These are phyloP conservation scores for Sarcophaga subvicina DNA, from an alignment of 2,888 invertebrate genomes.

Conservation along the genomic window DNA sequence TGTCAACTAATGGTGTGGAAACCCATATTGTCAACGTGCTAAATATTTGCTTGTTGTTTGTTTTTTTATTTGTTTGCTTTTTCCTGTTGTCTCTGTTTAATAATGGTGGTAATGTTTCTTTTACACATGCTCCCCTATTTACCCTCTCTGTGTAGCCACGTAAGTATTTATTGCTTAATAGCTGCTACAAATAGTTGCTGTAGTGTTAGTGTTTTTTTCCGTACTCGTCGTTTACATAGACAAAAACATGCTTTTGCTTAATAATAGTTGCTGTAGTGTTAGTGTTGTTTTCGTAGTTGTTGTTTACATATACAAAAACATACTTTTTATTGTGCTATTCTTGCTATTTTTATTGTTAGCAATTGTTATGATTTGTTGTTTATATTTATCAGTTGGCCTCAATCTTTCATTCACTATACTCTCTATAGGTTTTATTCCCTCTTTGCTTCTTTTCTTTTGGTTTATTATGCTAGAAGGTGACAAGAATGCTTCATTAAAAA, in stretches of 20 bases:
- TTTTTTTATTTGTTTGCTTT: not conserved
- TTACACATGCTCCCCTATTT: too few species aligned
- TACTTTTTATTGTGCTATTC: not conserved
- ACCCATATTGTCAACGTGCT: slow-evolving; percentile 56
- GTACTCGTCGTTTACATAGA: too few species aligned
- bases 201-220: too few species aligned
- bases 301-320: not conserved
- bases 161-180: too few species aligned
- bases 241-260: too few species aligned
- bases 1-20: slow-evolving; percentile 58
- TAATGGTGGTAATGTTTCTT: too few species aligned
- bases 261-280: too few species aligned
- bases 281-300: too few species aligned
- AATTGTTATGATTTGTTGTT: not conserved
- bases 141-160: too few species aligned
- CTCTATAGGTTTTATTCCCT: not conserved
- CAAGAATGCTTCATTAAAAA: slow-evolving; percentile 3
- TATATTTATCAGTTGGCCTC: not conserved
- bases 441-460: not conserved
- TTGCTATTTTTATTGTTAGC: not conserved
- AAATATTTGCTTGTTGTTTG: slow-evolving; percentile 17
- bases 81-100: not conserved
- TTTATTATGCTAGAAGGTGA: not conserved
- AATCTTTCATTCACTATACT: too few species aligned
- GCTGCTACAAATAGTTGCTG: too few species aligned